Evolutionary conservation across 2,888 invertebrate genomes (phyloP).

Genomic region (Lasius platythorax): DNA sequence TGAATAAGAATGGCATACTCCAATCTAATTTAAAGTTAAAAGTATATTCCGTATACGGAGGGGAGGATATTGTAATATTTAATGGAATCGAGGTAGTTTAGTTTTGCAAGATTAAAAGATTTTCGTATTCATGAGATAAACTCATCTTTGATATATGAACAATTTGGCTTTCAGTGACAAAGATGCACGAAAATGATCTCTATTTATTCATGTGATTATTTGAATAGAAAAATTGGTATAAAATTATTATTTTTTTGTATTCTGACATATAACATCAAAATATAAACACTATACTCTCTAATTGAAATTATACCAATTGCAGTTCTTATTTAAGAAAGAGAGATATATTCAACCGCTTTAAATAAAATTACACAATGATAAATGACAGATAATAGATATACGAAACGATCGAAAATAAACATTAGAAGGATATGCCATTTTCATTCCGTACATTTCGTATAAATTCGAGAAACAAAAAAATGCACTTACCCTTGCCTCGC

Average conservation of each 20-base stretch:
- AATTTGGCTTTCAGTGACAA: neutral
- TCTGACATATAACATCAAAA: neutral
- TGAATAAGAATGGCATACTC: neutral
- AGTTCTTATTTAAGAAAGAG: neutral
- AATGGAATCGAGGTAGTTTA: neutral
- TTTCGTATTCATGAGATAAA: neutral
- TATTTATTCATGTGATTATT: neutral
- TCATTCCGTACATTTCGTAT: neutral
- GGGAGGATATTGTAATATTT: neutral
- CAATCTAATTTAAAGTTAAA: neutral
- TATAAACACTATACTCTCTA: neutral
- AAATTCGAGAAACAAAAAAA: conserved; percentile 33
- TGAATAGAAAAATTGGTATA: neutral
- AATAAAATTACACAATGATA: neutral
- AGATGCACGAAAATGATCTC: neutral
- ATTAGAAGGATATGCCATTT: neutral
- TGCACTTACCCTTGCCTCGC: conserved; percentile 79
- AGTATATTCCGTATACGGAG: neutral
- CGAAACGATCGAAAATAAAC: neutral
- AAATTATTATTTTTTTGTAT: neutral
- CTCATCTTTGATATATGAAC: neutral
- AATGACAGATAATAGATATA: neutral
- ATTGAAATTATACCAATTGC: neutral
- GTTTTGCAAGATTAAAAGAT: neutral
- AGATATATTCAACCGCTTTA: neutral